Conservation (phyloP, 2,888 invertebrate genomes). For the Hirtodrosophila histrioides region DNA sequence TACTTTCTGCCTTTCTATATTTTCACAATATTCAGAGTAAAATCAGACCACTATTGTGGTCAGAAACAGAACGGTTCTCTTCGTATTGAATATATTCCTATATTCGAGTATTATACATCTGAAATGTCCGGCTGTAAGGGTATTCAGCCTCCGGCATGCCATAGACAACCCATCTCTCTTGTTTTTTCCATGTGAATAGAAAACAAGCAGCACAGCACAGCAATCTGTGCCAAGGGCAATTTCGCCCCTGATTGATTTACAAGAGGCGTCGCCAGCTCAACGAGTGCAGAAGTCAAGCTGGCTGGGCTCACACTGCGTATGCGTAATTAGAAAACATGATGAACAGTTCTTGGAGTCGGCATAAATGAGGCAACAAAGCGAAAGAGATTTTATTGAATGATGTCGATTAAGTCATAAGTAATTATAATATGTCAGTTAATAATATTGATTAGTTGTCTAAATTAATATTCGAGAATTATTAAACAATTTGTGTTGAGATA, state of each 20-base stretch:
- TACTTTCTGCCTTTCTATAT: too few relatives aligned
- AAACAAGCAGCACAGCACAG: conserved; percentile 27
- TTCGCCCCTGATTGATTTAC: conserved; percentile 78
- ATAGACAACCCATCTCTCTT: too few relatives aligned
- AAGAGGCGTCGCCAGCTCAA: conserved; percentile 43
- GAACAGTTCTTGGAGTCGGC: conserved; percentile 25
- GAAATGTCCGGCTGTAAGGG: too few relatives aligned
- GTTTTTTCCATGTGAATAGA: conserved; percentile 25
- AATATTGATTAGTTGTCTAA: conserved; percentile 61
- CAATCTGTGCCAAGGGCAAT: conserved; percentile 73
- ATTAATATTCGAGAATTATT: conserved; percentile 53
- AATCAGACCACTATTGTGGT: too few relatives aligned
- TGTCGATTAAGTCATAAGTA: conserved; percentile 67
- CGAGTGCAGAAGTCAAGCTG: conserved; percentile 13
- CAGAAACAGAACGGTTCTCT: too few relatives aligned
- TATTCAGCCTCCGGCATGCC: too few relatives aligned
- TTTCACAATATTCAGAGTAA: too few relatives aligned
- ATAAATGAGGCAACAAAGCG: conserved; percentile 32
- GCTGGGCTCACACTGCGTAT: conserved; percentile 61
- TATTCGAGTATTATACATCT: too few relatives aligned
- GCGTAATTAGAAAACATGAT: conserved; percentile 57
- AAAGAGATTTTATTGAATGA: conserved; percentile 20
- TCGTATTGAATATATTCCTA: too few relatives aligned
- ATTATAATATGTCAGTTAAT: conserved; percentile 67
- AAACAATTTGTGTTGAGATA: conserved; percentile 39